These are phyloP conservation scores for Lepidochitona cinerea DNA, from an alignment of 2,888 invertebrate genomes.

Conservation along the genomic window DNA sequence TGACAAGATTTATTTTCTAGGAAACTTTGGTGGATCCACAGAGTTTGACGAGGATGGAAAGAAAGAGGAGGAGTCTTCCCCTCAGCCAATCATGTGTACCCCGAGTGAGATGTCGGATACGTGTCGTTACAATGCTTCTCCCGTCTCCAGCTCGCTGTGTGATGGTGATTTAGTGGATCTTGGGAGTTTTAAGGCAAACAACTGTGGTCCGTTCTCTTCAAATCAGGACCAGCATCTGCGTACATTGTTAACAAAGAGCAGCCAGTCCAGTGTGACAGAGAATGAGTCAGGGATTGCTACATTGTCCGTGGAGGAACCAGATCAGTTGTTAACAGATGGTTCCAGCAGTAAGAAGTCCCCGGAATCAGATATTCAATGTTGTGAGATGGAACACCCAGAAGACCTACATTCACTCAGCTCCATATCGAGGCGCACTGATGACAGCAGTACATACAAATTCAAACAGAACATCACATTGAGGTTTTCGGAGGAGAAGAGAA, in stretches of 20 bases:
- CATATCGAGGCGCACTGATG: neutral
- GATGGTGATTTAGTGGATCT: neutral
- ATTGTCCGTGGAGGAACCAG: neutral
- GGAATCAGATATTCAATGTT: neutral
- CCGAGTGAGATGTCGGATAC: no score
- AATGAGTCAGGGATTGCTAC: conserved; percentile 14
- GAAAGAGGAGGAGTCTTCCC: no score
- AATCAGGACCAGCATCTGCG: conserved; percentile 37
- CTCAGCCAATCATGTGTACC: no score
- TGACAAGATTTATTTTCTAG: neutral
- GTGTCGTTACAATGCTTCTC: no score
- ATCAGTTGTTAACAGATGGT: no score
- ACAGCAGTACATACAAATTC: conserved; percentile 81
- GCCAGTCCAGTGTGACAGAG: neutral
- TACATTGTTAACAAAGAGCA: conserved; percentile 26
- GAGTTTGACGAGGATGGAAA: neutral
- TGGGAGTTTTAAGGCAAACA: neutral
- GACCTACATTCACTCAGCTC: neutral
- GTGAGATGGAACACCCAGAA: neutral
- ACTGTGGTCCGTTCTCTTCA: conserved; percentile 23
- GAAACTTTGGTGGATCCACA: neutral
- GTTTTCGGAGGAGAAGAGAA: conserved; percentile 74
- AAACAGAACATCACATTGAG: conserved; percentile 94
- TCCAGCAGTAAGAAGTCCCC: no score
- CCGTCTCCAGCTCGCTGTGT: neutral